phyloP scores from a whole-genome alignment of 2,888 invertebrate species.

The Heteropelma amictum region DNA sequence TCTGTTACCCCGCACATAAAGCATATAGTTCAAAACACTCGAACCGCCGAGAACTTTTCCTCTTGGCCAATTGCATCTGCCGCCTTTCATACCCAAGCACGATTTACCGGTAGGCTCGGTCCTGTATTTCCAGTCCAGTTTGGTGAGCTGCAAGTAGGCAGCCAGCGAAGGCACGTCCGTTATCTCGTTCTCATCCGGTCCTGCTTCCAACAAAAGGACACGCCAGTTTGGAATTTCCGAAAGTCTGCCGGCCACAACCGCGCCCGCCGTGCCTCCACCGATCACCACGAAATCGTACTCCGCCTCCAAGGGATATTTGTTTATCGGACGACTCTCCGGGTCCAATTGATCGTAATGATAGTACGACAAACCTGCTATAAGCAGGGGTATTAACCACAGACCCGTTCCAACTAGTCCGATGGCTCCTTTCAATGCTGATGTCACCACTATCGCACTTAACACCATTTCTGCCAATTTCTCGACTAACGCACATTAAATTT shows the following conservation, averaged over 20 bases:
- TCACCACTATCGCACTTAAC: constrained; percentile 86
- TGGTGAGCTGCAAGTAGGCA: constrained; percentile 90
- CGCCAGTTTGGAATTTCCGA: constrained; percentile 88
- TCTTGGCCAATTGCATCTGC: constrained; percentile 92
- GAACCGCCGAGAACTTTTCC: constrained; percentile 94
- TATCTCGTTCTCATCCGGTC: constrained; percentile 92
- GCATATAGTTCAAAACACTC: constrained; percentile 93
- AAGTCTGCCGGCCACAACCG: constrained; percentile 90
- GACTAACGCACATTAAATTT: constrained; percentile 9
- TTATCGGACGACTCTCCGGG: constrained; percentile 87
- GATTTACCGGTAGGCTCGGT: constrained; percentile 90
- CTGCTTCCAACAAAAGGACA: constrained; percentile 89
- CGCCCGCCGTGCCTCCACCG: constrained; percentile 94
- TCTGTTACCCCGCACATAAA: constrained; percentile 90
- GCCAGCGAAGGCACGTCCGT: constrained; percentile 92
- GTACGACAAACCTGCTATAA: constrained; percentile 89
- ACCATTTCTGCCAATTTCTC: constrained; percentile 80
- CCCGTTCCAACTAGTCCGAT: constrained; percentile 87
- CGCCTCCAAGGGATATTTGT: constrained; percentile 83
- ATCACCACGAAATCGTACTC: constrained; percentile 92
- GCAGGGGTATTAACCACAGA: constrained; percentile 90
- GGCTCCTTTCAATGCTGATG: constrained; percentile 87
- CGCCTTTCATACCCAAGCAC: constrained; percentile 90
- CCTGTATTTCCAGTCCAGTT: constrained; percentile 94
- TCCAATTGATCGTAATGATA: constrained; percentile 89